A percentile compares a stretch with the other conserved stretches of the same genome.
phyloP scores from a whole-genome alignment of 2,113 vertebrate species.

The Irena cyanogastra region DNA sequence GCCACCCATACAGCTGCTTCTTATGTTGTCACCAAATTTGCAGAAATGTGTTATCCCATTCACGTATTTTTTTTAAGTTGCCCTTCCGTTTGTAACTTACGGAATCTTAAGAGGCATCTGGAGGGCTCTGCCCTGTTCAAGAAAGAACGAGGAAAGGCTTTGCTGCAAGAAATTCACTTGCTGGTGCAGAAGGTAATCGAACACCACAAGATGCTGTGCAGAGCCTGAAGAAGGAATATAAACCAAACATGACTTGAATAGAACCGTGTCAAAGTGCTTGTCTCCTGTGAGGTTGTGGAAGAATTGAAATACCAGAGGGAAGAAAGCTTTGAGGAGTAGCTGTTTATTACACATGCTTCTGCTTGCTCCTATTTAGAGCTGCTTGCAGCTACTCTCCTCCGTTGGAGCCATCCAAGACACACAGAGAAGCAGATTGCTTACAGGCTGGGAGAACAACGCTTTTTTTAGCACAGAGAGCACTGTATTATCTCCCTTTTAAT shows the following conservation, averaged over 20 bases:
- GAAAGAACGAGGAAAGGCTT: not conserved
- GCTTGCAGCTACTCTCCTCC: constrained; percentile 23
- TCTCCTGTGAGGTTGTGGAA: not conserved
- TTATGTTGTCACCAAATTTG: not conserved
- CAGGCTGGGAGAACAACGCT: not conserved
- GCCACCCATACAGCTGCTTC: not conserved
- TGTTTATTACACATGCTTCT: constrained; percentile 35
- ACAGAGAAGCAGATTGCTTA: constrained; percentile 43
- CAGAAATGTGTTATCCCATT: not conserved
- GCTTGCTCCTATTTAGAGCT: constrained; percentile 26
- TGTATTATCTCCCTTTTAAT: constrained; percentile 35
- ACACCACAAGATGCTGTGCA: not conserved
- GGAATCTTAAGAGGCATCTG: not conserved
- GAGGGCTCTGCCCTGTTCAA: not conserved
- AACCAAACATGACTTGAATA: not conserved
- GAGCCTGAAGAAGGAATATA: not conserved
- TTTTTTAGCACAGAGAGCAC: constrained; percentile 4
- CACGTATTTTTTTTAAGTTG: not conserved
- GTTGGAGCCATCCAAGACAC: not conserved
- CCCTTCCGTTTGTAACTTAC: not conserved
- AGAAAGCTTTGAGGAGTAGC: constrained; percentile 28
- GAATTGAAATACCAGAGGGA: constrained; percentile 1
- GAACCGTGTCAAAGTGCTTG: not conserved
- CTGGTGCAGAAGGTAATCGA: not conserved
- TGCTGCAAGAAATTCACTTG: not conserved